Percentiles rank a stretch among this genome's conserved stretches.
Conservation (phyloP, 2,888 invertebrate genomes). For the Cantharis rustica region DNA sequence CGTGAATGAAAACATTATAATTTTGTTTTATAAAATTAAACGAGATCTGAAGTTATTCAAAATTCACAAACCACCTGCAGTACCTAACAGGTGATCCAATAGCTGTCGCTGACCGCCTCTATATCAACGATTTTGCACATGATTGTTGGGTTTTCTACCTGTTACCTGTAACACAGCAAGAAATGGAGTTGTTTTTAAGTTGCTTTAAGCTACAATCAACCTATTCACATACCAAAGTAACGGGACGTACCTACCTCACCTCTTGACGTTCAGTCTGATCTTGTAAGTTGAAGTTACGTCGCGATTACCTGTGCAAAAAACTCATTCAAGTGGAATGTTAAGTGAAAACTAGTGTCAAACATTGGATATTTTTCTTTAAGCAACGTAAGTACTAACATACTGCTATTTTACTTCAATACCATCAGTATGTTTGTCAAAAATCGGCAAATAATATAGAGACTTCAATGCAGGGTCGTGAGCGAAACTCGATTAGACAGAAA, state of each 20-base stretch:
- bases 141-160: not conserved
- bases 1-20: no score
- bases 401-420: not conserved
- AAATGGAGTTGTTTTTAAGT: not conserved
- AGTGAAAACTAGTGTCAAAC: slow-evolving; percentile 29
- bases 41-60: no score
- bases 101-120: not conserved
- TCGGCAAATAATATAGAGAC: slow-evolving; percentile 31
- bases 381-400: not conserved
- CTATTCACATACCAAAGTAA: slow-evolving; percentile 51
- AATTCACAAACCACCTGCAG: not conserved
- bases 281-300: slow-evolving; percentile 23
- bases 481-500: slow-evolving; percentile 33
- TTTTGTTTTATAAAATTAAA: no score
- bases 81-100: not conserved
- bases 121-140: not conserved
- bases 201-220: slow-evolving; percentile 4
- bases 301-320: slow-evolving; percentile 32
- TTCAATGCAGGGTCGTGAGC: slow-evolving; percentile 38
- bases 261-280: slow-evolving; percentile 37
- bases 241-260: slow-evolving; percentile 54
- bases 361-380: slow-evolving; percentile 16
- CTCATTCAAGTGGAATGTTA: slow-evolving; percentile 34
- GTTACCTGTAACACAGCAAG: not conserved
- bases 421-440: not conserved